Evolutionary conservation across 2,113 vertebrate genomes (phyloP).

Genomic region (Cyprinus carpio): DNA sequence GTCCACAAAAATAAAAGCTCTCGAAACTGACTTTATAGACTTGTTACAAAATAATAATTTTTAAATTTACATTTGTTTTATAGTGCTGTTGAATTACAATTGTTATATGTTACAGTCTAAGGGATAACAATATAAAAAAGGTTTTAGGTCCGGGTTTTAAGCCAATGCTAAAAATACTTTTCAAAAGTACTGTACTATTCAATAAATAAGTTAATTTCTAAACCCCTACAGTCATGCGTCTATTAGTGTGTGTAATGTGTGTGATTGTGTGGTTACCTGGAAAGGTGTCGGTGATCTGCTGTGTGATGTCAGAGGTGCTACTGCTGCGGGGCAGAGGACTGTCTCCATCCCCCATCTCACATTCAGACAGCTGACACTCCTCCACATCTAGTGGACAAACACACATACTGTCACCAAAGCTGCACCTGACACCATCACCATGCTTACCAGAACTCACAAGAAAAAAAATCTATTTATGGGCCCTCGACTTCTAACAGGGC

Average conservation of each 20-base stretch:
- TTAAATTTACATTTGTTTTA: too few relatives aligned
- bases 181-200: too few relatives aligned
- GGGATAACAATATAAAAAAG: too few relatives aligned
- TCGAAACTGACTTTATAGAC: background rate
- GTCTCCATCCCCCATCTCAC: constrained; percentile 74
- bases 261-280: constrained; percentile 74
- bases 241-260: background rate
- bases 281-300: constrained; percentile 78
- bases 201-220: background rate
- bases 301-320: constrained; percentile 91
- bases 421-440: background rate
- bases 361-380: constrained; percentile 84
- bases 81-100: too few relatives aligned
- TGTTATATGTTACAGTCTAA: too few relatives aligned
- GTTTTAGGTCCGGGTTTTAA: too few relatives aligned
- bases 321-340: constrained; percentile 84
- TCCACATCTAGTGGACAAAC: constrained; percentile 83
- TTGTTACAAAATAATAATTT: background rate
- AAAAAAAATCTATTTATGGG: background rate
- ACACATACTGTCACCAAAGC: background rate
- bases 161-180: too few relatives aligned
- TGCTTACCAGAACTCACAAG: background rate
- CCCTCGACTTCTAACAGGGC: background rate
- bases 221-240: background rate
- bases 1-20: background rate